Evolutionary conservation across 2,797 vertebrate genomes (phyloP).

Genomic region (Nyctibius grandis): DNA sequence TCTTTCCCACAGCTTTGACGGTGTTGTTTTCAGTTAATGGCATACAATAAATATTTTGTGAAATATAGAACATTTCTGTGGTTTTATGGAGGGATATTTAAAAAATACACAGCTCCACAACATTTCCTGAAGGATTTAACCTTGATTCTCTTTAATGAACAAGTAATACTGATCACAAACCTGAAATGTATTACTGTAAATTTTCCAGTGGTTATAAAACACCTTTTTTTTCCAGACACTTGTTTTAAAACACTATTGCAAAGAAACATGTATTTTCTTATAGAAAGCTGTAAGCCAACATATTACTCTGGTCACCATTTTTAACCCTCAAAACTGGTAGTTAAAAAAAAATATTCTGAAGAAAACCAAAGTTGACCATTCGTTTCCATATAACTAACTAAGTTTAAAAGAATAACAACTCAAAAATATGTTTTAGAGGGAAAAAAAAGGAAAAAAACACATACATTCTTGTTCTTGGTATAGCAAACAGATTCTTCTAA

Average conservation of each 20-base stretch:
- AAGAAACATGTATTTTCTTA: background rate
- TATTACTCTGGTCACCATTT: background rate
- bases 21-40: slow-evolving; percentile 31
- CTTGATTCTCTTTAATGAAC: background rate
- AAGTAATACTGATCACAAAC: slow-evolving; percentile 10
- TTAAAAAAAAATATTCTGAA: background rate
- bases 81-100: background rate
- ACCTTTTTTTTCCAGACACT: background rate
- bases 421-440: background rate
- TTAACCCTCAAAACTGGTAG: background rate
- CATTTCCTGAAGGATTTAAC: slow-evolving; percentile 37
- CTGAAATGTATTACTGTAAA: background rate
- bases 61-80: background rate
- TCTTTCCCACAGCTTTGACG: slow-evolving; percentile 14
- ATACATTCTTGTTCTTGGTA: background rate
- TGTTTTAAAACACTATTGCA: background rate
- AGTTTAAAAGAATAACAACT: background rate
- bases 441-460: background rate
- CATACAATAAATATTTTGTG: slow-evolving; percentile 38
- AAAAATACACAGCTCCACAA: background rate
- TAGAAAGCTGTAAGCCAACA: background rate
- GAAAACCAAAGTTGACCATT: background rate
- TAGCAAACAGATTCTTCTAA: background rate
- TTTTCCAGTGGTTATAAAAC: slow-evolving; percentile 44
- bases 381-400: background rate